Conservation (phyloP, 2,797 vertebrate genomes). For the Sparidentex hasta region DNA sequence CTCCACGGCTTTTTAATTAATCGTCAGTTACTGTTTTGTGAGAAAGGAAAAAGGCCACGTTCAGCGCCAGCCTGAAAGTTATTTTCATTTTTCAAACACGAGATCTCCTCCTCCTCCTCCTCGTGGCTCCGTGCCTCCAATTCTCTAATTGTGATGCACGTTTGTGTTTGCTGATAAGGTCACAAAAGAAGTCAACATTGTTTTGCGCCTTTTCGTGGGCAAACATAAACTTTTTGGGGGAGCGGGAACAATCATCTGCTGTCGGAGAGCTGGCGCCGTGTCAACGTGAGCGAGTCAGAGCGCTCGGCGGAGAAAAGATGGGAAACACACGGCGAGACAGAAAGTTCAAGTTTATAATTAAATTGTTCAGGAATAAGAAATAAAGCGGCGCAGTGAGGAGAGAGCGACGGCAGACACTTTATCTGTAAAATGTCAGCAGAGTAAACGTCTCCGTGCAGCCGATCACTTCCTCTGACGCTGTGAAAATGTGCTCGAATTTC, state of each 20-base stretch:
- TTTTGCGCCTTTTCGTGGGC: slow-evolving; percentile 60
- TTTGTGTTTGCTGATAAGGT: slow-evolving; percentile 63
- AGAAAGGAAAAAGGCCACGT: slow-evolving; percentile 25
- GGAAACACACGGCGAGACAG: slow-evolving; percentile 3
- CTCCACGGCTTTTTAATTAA: slow-evolving; percentile 33
- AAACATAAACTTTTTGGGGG: slow-evolving; percentile 62
- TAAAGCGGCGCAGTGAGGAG: slow-evolving; percentile 24
- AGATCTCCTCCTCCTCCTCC: slow-evolving; percentile 8
- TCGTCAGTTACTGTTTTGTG: slow-evolving; percentile 7
- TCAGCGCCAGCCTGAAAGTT: slow-evolving; percentile 45
- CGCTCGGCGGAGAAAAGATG: slow-evolving; percentile 41
- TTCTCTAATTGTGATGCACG: slow-evolving; percentile 41
- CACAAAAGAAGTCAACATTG: slow-evolving; percentile 52
- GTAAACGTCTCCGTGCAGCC: background rate
- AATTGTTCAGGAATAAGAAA: slow-evolving; percentile 37
- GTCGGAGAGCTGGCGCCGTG: slow-evolving; percentile 1
- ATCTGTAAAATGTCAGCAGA: background rate
- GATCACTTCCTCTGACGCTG: no score
- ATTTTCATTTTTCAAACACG: slow-evolving; percentile 55
- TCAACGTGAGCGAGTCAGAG: background rate
- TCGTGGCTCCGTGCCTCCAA: slow-evolving; percentile 34
- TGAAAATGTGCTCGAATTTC: background rate
- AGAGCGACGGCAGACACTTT: background rate
- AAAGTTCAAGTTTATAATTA: slow-evolving; percentile 24
- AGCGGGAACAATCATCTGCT: slow-evolving; percentile 43